These are phyloP conservation scores for Embidobia sp. DNA, from an alignment of 2,888 invertebrate genomes.

Conservation along the genomic window DNA sequence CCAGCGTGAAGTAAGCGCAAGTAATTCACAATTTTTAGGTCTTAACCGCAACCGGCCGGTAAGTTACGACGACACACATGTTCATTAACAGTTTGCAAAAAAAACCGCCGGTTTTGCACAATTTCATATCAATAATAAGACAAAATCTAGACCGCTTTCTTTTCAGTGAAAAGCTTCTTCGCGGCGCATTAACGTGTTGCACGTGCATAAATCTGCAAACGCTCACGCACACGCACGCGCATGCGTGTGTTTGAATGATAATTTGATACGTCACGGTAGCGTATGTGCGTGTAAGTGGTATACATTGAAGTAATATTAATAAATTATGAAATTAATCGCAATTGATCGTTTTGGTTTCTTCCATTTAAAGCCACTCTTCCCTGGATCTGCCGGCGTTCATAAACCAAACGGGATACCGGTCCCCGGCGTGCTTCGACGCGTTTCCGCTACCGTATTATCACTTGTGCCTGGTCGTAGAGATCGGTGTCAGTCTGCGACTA, in stretches of 20 bases:
- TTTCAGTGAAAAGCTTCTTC: conserved; percentile 29
- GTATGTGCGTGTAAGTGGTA: conserved; percentile 6
- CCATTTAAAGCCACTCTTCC: conserved; percentile 62
- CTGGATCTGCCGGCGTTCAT: conserved; percentile 54
- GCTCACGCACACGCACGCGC: not conserved
- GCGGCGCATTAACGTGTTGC: not conserved
- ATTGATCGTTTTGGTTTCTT: conserved; percentile 66
- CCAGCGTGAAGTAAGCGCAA: conserved; percentile 5
- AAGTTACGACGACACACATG: conserved; percentile 47
- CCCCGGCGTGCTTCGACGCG: conserved; percentile 65
- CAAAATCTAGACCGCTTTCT: conserved; percentile 54
- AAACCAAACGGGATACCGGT: conserved; percentile 66
- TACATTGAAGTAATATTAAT: conserved; percentile 57
- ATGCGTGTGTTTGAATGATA: conserved; percentile 15
- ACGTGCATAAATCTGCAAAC: conserved; percentile 1
- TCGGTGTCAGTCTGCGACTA: conserved; percentile 60
- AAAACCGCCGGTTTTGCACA: conserved; percentile 20
- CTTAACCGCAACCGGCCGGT: conserved; percentile 32
- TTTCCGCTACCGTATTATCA: conserved; percentile 69
- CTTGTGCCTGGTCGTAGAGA: conserved; percentile 63
- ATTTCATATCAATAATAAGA: conserved; percentile 45
- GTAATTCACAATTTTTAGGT: conserved; percentile 19
- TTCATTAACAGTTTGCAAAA: conserved; percentile 24
- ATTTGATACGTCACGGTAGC: conserved; percentile 41
- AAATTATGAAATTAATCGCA: conserved; percentile 66